A percentile compares a stretch with the other conserved stretches of the same genome.
Conservation (phyloP, 1,140 invertebrate species). For the Euura saliciscinereae region DNA sequence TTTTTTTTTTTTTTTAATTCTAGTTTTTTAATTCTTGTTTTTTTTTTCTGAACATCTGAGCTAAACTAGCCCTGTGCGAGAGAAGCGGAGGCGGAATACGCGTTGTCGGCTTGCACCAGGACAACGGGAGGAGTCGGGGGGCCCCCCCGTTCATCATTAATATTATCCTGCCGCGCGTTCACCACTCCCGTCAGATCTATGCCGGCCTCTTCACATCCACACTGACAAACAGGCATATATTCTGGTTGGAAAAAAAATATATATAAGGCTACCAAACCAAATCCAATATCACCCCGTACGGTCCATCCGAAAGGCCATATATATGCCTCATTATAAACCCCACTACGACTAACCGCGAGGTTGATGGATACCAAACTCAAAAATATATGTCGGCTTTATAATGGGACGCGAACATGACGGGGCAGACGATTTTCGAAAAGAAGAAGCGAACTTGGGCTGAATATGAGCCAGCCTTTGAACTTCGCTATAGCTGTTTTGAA, state of each 20-base stretch:
- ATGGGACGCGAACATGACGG: too few species aligned
- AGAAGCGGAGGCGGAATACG: constrained; percentile 31
- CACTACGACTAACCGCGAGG: not conserved
- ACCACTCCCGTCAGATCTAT: constrained; percentile 48
- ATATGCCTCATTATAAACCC: not conserved
- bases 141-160: constrained; percentile 45
- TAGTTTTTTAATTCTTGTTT: too few species aligned
- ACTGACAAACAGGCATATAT: not conserved
- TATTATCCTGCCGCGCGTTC: constrained; percentile 46
- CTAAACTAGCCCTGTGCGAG: not conserved
- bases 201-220: constrained; percentile 46
- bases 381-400: not conserved
- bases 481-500: too few species aligned
- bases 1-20: too few species aligned
- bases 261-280: constrained; percentile 31
- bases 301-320: not conserved
- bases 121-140: constrained; percentile 19
- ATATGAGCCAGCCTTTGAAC: too few species aligned
- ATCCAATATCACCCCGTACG: constrained; percentile 29
- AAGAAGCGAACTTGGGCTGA: too few species aligned
- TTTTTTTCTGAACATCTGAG: too few species aligned
- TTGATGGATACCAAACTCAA: not conserved
- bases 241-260: too few species aligned
- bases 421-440: too few species aligned
- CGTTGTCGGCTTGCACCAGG: constrained; percentile 28